Evolutionary conservation across 2,888 invertebrate genomes (phyloP).

Genomic region (Amphipyra tragopoginis): DNA sequence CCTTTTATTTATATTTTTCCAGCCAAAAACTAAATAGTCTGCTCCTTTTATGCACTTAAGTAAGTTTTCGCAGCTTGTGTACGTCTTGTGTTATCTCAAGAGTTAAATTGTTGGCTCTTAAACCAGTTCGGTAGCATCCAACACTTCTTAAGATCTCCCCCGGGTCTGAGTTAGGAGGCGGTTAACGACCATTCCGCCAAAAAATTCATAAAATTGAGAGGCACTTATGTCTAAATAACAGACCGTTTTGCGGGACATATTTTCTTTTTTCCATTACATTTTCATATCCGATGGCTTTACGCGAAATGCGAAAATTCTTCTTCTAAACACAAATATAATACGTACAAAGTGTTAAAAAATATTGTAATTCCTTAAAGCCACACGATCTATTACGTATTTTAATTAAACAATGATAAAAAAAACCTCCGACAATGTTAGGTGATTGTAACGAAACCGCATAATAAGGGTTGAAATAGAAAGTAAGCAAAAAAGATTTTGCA

Average conservation of each 20-base stretch:
- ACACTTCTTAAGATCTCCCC: slow-evolving; percentile 22
- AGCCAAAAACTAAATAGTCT: slow-evolving; percentile 19
- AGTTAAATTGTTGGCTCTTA: slow-evolving; percentile 21
- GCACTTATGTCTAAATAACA: slow-evolving; percentile 15
- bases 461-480: too few relatives aligned
- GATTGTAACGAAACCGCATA: too few relatives aligned
- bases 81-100: slow-evolving; percentile 26
- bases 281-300: slow-evolving; percentile 1
- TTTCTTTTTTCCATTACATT: not conserved
- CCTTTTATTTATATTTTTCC: slow-evolving; percentile 8
- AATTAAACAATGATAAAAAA: too few relatives aligned
- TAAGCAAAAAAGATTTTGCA: too few relatives aligned
- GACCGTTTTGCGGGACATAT: not conserved
- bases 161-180: slow-evolving; percentile 12
- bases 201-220: slow-evolving; percentile 10
- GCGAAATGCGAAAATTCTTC: not conserved
- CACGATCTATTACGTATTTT: too few relatives aligned
- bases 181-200: slow-evolving; percentile 12
- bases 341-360: slow-evolving; percentile 3
- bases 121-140: slow-evolving; percentile 9
- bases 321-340: not conserved
- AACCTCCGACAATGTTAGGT: too few relatives aligned
- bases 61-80: slow-evolving; percentile 24
- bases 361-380: too few relatives aligned
- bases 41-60: slow-evolving; percentile 22